Conservation (phyloP, 2,797 vertebrate genomes). For the Ispidina lecontei region DNA sequence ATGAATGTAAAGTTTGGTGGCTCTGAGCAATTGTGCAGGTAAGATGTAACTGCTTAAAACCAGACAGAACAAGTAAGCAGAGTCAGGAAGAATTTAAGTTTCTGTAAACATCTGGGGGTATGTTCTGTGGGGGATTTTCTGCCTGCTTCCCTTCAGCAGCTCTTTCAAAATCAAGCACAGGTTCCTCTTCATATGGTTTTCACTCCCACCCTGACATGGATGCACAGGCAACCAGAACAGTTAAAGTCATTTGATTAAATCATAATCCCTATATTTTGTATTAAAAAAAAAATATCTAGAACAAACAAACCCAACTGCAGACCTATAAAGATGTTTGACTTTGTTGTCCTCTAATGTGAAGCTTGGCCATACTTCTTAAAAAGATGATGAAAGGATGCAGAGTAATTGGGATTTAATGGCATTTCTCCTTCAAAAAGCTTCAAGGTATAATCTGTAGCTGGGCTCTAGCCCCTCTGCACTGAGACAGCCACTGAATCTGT, state of each 20-base stretch:
- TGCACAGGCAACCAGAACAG: neutral
- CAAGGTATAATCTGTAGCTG: neutral
- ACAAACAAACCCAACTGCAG: neutral
- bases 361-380: neutral
- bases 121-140: neutral
- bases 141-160: neutral
- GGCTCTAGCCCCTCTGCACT: neutral
- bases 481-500: neutral
- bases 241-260: neutral
- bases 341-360: neutral
- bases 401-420: neutral
- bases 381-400: neutral
- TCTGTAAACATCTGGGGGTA: neutral
- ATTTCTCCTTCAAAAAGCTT: neutral
- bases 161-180: neutral
- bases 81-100: neutral
- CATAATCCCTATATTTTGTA: neutral
- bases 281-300: neutral
- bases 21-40: neutral
- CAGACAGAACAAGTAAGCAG: neutral
- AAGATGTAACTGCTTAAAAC: neutral
- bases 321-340: neutral
- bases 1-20: neutral
- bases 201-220: neutral
- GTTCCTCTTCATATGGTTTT: neutral